A percentile compares a stretch with the other conserved stretches of the same genome.
These are phyloP conservation scores for Eupithecia pulchellata DNA, from an alignment of 2,888 invertebrate species.

Conservation along the genomic window DNA sequence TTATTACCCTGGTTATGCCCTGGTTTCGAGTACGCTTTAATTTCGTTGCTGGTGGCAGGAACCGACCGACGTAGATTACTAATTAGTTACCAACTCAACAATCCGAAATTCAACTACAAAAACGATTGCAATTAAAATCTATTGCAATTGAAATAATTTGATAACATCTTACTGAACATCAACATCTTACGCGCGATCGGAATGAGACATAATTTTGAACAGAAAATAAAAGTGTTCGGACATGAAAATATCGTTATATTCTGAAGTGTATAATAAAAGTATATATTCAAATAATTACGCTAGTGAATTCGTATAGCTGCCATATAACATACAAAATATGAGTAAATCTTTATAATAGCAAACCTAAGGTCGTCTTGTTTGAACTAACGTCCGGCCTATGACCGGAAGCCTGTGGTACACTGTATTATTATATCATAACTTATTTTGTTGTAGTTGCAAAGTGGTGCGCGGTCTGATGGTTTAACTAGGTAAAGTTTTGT, in stretches of 20 bases:
- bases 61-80: neutral
- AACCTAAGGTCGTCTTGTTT: no score
- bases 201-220: no score
- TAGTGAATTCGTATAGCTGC: no score
- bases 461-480: conserved; percentile 41
- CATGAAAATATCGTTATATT: no score
- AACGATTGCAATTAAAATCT: neutral
- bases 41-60: neutral
- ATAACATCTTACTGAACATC: no score
- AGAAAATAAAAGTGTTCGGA: neutral
- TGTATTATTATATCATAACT: conserved; percentile 41
- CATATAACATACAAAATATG: no score
- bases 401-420: conserved; percentile 15
- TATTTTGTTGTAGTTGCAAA: conserved; percentile 44
- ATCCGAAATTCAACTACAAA: neutral
- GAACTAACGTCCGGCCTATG: no score
- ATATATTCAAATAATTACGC: no score
- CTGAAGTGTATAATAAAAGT: no score
- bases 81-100: neutral
- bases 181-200: no score
- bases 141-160: no score
- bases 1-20: neutral
- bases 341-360: no score
- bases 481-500: conserved; percentile 33
- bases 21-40: neutral